Conservation (phyloP, 2,888 invertebrate species). For the Caenorhabditis virilis region DNA sequence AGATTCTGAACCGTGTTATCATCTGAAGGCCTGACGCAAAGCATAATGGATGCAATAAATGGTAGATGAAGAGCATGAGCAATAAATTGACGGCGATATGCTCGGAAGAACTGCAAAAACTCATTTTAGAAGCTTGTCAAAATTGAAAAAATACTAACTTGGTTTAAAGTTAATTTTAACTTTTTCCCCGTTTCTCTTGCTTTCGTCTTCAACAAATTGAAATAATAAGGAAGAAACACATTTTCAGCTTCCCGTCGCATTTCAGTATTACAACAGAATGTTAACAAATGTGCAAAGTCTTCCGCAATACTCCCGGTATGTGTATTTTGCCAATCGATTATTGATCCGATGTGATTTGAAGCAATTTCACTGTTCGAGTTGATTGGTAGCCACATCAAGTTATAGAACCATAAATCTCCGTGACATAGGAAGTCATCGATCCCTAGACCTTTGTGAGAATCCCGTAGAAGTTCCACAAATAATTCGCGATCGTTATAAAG, state of each 20-base stretch:
- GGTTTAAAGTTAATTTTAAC: conserved; percentile 20
- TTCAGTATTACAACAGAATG: conserved; percentile 40
- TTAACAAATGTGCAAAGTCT: conserved; percentile 43
- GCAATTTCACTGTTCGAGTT: conserved; percentile 18
- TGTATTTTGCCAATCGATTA: conserved; percentile 51
- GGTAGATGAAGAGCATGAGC: conserved; percentile 47
- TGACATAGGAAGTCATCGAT: conserved; percentile 45
- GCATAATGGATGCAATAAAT: conserved; percentile 45
- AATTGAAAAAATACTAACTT: too few species aligned
- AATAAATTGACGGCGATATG: conserved; percentile 38
- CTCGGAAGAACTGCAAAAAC: conserved; percentile 38
- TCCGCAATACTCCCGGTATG: conserved; percentile 45
- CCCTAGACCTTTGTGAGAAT: conserved; percentile 31
- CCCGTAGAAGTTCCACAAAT: conserved; percentile 18
- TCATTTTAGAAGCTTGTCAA: too few species aligned
- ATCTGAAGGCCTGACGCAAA: conserved; percentile 30
- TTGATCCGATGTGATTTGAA: conserved; percentile 39
- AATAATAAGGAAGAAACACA: conserved; percentile 32
- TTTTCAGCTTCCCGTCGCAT: conserved; percentile 30
- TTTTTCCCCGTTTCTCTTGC: conserved; percentile 13
- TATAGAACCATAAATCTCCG: conserved; percentile 51
- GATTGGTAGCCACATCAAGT: conserved; percentile 41
- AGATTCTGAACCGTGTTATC: conserved; percentile 11
- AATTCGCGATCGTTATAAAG: conserved; percentile 23
- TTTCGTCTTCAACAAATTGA: conserved; percentile 15